These are phyloP conservation scores for Dolichallabes microphthalmus DNA, from an alignment of 2,113 vertebrate species.

Conservation along the genomic window DNA sequence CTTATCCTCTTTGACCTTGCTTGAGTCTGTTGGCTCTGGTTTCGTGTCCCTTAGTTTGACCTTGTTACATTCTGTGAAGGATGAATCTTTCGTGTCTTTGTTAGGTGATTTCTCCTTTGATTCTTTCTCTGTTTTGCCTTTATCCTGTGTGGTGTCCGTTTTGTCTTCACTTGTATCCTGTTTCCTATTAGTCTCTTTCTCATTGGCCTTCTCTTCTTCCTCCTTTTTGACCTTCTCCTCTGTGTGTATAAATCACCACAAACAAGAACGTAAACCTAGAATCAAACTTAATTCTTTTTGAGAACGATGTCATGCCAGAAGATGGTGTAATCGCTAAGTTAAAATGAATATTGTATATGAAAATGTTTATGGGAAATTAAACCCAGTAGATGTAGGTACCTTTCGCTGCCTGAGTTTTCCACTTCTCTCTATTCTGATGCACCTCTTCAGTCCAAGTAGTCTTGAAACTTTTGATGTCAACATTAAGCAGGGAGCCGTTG, in stretches of 20 bases:
- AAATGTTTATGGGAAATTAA: background rate
- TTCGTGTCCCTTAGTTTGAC: conserved; percentile 49
- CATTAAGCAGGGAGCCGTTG: conserved; percentile 78
- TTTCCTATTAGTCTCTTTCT: conserved; percentile 62
- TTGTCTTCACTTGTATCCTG: conserved; percentile 56
- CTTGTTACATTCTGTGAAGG: conserved; percentile 48
- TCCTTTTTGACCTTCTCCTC: conserved; percentile 67
- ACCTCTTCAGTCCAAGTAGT: conserved; percentile 86
- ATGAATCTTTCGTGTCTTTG: conserved; percentile 45
- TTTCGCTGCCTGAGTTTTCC: conserved; percentile 85
- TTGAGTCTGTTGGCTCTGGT: conserved; percentile 50
- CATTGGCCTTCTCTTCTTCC: conserved; percentile 61
- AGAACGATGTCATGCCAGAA: background rate
- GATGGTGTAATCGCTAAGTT: background rate
- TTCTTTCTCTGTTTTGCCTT: conserved; percentile 45
- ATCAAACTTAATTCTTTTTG: background rate
- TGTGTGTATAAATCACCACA: conserved; percentile 59
- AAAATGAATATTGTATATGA: background rate
- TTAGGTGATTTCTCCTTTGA: conserved; percentile 24
- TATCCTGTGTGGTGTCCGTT: conserved; percentile 49
- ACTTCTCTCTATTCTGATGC: conserved; percentile 85
- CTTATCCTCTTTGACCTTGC: conserved; percentile 49
- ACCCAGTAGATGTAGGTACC: conserved; percentile 57
- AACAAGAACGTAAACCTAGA: background rate
- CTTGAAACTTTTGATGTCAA: conserved; percentile 87